Base-by-base conservation (phyloP, 2,797 vertebrate genomes). In the Cyclura pinguis region DNA sequence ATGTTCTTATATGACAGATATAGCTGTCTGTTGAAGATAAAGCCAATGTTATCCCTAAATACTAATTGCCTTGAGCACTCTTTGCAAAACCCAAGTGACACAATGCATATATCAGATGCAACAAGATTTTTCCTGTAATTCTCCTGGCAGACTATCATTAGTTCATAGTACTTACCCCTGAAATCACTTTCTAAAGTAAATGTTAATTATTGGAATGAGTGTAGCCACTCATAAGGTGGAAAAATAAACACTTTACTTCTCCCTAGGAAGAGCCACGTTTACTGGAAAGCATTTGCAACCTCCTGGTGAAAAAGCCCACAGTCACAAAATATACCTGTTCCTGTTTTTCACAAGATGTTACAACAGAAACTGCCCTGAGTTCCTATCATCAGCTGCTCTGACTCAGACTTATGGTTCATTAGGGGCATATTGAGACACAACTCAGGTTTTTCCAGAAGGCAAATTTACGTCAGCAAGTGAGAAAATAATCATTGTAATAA, bases 401-500 rank as follows among this genome's bases (percentile, higher is more conserved):
- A 96, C 91, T 97, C 96, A 96, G 96, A 95, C 91, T 97, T 95
- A 96, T 83, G 94, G 94, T 95, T 93, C 93, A 93, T 97, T 97
- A 96, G 93, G 91, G 95, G 92, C 92, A 95, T 95, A 94, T 96
- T 96, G 96, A 96, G 95, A 97, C 96, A 96, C 95, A 97, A 96
- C 96, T 95, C 94, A 91, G 88, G 89, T 95, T 97, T 87, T 98
- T 96, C 97, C 96, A 97, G 96, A 96, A 97, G 96, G 92, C 94
- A 97, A 96, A 96, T 96, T 96, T 97, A 97, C 94, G 93, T 97
- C 97, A 97, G 96, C 95, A 97, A 95, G 94, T 89, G 95, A 94
- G 95, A 95, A 84, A 92, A 96, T 97, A 97, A 96, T 97, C 95
- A 94, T 42, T 91, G 90, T 24, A 93, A 95, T 97, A 97, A 96